These are phyloP conservation scores for Ovis canadensis DNA, from an alignment of 2,113 vertebrate genomes.

Conservation along the genomic window DNA sequence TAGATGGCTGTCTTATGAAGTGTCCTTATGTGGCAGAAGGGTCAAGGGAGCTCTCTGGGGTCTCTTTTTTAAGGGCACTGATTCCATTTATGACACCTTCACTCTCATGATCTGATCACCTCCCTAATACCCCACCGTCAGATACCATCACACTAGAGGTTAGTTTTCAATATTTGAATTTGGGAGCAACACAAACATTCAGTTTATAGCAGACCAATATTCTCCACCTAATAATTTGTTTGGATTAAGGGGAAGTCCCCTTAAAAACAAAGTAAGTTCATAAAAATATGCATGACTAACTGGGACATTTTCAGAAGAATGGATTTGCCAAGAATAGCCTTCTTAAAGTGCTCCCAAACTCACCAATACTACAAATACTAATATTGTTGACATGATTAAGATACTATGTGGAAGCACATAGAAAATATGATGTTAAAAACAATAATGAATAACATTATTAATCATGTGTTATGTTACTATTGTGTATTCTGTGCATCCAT, in stretches of 20 bases:
- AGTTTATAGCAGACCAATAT: neutral
- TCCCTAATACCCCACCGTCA: neutral
- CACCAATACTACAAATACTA: neutral
- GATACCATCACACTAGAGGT: neutral
- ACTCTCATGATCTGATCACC: neutral
- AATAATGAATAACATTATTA: neutral
- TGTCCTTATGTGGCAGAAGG: neutral
- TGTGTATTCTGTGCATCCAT: neutral
- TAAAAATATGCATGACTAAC: neutral
- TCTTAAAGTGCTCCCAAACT: neutral
- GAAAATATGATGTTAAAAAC: neutral
- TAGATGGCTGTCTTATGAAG: neutral
- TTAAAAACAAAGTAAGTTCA: neutral
- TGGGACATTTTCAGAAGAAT: neutral
- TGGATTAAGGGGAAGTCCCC: neutral
- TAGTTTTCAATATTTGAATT: neutral
- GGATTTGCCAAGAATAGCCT: neutral
- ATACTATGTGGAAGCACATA: neutral
- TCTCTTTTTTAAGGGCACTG: neutral
- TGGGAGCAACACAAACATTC: neutral
- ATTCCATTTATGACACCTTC: neutral
- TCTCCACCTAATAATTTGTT: neutral
- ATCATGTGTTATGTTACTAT: neutral
- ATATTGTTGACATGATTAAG: neutral
- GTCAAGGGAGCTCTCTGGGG: neutral